phyloP scores from a whole-genome alignment of 2,797 vertebrate species.

The Echiichthys vipera region DNA sequence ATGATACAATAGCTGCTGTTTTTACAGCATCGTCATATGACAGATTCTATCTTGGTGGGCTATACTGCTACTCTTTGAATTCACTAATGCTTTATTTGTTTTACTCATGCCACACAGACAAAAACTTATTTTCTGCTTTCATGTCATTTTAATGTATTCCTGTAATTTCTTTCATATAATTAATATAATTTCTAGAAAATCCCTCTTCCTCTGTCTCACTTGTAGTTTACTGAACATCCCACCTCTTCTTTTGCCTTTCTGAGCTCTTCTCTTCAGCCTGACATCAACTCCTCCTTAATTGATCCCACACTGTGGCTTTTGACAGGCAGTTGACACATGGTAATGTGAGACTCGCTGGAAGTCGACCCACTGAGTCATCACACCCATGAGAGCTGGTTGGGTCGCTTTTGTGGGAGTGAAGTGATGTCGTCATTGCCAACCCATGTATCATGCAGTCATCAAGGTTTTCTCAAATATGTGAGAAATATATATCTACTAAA shows the following conservation, averaged over 20 bases:
- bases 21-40: neutral
- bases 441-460: constrained; percentile 33
- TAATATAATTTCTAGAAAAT: neutral
- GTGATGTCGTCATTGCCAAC: constrained; percentile 58
- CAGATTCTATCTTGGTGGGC: neutral
- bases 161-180: neutral
- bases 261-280: constrained; percentile 40
- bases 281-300: constrained; percentile 75
- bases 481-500: neutral
- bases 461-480: too few species aligned
- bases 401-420: constrained; percentile 48
- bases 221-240: constrained; percentile 28
- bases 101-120: neutral
- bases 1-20: neutral
- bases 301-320: constrained; percentile 71
- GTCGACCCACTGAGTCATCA: constrained; percentile 74
- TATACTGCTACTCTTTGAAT: neutral
- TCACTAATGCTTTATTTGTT: neutral
- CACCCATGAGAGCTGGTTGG: constrained; percentile 45
- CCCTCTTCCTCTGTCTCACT: neutral
- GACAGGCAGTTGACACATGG: constrained; percentile 73
- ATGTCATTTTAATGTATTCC: neutral
- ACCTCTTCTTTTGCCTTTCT: constrained; percentile 20
- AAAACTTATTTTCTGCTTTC: neutral
- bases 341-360: constrained; percentile 76